phyloP scores from a whole-genome alignment of 2,113 vertebrate genomes.

The Nothoprocta perdicaria region DNA sequence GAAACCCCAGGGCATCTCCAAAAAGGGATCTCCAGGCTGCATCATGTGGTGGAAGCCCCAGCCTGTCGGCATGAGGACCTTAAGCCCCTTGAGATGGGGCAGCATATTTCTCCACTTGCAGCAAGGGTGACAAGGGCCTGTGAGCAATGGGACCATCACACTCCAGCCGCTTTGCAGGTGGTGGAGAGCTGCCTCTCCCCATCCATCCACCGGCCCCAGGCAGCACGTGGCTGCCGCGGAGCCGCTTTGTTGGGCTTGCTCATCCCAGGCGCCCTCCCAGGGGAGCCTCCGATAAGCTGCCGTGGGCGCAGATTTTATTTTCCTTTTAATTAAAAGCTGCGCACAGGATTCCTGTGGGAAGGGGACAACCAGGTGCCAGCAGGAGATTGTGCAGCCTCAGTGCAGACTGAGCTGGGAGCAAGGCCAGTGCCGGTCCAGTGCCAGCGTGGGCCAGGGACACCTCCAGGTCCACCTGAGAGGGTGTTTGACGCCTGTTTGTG shows the following conservation, averaged over 20 bases:
- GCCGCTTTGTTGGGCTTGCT: background rate
- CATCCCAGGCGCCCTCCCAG: background rate
- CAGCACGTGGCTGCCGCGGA: background rate
- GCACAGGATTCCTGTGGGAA: background rate
- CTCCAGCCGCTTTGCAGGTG: no score
- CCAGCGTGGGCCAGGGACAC: rapidly evolving
- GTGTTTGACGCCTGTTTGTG: background rate
- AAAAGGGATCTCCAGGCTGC: no score
- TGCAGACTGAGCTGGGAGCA: background rate
- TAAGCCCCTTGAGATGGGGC: no score
- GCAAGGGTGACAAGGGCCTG: no score
- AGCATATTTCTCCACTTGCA: no score
- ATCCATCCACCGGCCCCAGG: background rate
- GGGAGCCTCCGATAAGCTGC: background rate
- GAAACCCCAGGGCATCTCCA: background rate
- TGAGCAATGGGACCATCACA: no score
- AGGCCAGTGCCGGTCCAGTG: no score
- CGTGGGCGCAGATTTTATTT: background rate
- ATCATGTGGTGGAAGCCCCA: no score
- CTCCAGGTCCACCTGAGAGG: background rate
- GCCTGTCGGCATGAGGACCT: no score
- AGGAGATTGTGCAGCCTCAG: background rate
- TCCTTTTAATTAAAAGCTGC: background rate
- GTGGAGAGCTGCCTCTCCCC: background rate
- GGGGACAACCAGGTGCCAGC: background rate